phyloP scores from a whole-genome alignment of 2,888 invertebrate genomes.

The Eledone cirrhosa region DNA sequence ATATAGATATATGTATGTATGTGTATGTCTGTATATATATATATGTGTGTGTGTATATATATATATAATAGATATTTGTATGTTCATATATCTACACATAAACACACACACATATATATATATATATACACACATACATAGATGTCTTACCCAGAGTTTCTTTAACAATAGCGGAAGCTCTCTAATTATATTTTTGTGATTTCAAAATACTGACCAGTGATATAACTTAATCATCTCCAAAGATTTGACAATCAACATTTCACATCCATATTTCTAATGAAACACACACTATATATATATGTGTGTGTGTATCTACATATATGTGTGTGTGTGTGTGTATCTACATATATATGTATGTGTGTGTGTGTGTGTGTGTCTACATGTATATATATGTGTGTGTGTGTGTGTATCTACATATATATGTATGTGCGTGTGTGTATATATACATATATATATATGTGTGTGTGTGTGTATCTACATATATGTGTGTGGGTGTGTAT shows the following conservation, averaged over 20 bases:
- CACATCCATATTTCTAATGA: no score
- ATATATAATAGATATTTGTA: not conserved
- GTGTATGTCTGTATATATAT: not conserved
- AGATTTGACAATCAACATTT: no score
- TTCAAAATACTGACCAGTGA: no score
- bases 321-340: not conserved
- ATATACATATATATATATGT: not conserved
- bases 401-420: not conserved
- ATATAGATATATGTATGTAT: not conserved
- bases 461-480: not conserved
- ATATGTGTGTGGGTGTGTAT: not conserved
- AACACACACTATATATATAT: not conserved
- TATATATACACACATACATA: constrained; percentile 13
- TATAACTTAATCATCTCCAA: no score
- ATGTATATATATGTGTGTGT: not conserved
- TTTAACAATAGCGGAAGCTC: not conserved
- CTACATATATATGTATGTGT: not conserved
- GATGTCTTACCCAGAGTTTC: not conserved
- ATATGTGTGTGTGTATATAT: not conserved
- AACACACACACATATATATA: constrained; percentile 3
- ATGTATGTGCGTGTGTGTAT: not conserved
- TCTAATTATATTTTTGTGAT: no score
- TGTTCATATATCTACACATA: not conserved
- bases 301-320: not conserved
- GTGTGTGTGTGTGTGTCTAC: not conserved